Conservation (phyloP, 1,140 invertebrate species). For the Argopecten irradians region DNA sequence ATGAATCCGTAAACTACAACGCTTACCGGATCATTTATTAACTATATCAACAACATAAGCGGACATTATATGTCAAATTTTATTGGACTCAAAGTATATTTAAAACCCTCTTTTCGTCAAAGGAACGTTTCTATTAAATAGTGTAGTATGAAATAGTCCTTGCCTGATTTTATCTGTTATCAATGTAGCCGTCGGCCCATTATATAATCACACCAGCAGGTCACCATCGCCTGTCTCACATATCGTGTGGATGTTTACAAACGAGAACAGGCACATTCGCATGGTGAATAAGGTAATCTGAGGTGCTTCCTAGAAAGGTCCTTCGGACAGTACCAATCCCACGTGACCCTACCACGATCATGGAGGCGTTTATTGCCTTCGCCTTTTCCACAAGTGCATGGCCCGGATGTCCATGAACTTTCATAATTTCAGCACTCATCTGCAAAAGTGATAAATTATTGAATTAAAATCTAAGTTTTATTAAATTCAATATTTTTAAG, state of each 20-base stretch:
- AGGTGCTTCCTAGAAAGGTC: constrained; percentile 63
- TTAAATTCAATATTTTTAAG: too few species aligned
- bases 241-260: constrained; percentile 39
- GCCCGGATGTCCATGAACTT: constrained; percentile 54
- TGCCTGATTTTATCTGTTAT: too few species aligned
- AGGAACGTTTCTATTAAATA: too few species aligned
- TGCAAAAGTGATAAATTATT: constrained; percentile 34
- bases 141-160: too few species aligned
- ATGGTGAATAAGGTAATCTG: constrained; percentile 64
- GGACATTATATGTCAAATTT: too few species aligned
- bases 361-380: constrained; percentile 53
- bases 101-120: too few species aligned
- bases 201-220: not conserved
- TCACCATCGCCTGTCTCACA: not conserved
- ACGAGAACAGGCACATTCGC: constrained; percentile 59
- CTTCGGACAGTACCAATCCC: constrained; percentile 61
- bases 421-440: constrained; percentile 57
- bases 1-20: too few species aligned
- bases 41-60: too few species aligned
- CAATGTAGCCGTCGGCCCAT: too few species aligned
- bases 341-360: constrained; percentile 63
- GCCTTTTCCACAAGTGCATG: constrained; percentile 54
- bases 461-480: too few species aligned
- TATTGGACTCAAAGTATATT: too few species aligned
- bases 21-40: too few species aligned